phyloP scores from a whole-genome alignment of 2,797 vertebrate genomes.

The Oreortyx pictus region DNA sequence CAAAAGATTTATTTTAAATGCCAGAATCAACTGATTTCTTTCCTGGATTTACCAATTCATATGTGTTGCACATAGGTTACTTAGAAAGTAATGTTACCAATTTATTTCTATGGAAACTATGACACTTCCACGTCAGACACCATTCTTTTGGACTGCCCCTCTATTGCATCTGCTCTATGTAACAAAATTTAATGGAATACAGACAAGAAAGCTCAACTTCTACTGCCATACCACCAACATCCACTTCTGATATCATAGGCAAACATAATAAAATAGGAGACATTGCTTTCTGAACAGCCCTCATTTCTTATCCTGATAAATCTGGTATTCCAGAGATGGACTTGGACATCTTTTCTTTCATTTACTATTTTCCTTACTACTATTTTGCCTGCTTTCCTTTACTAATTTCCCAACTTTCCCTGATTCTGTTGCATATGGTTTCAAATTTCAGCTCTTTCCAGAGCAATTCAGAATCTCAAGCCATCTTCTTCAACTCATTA shows the following conservation, averaged over 20 bases:
- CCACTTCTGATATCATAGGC: not conserved
- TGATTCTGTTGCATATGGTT: not conserved
- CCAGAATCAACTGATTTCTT: accelerated
- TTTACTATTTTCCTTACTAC: not conserved
- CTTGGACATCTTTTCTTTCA: not conserved
- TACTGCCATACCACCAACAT: not conserved
- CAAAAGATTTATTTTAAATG: not conserved
- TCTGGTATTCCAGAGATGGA: not conserved
- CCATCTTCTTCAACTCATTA: not conserved
- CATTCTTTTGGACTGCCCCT: not conserved
- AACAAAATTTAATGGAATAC: not conserved
- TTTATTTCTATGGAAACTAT: not conserved
- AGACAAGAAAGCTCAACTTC: not conserved
- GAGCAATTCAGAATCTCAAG: not conserved
- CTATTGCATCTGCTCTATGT: not conserved
- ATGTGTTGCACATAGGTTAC: not conserved
- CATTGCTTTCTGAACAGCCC: not conserved
- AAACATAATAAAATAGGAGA: not conserved
- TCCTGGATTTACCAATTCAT: not conserved
- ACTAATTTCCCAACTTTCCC: not conserved
- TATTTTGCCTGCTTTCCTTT: not conserved
- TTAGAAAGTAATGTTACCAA: not conserved
- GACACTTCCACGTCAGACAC: not conserved
- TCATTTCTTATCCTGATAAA: not conserved
- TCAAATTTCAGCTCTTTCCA: not conserved